These are phyloP conservation scores for Gobionotothen gibberifrons DNA, from an alignment of 2,797 vertebrate genomes.

Conservation along the genomic window DNA sequence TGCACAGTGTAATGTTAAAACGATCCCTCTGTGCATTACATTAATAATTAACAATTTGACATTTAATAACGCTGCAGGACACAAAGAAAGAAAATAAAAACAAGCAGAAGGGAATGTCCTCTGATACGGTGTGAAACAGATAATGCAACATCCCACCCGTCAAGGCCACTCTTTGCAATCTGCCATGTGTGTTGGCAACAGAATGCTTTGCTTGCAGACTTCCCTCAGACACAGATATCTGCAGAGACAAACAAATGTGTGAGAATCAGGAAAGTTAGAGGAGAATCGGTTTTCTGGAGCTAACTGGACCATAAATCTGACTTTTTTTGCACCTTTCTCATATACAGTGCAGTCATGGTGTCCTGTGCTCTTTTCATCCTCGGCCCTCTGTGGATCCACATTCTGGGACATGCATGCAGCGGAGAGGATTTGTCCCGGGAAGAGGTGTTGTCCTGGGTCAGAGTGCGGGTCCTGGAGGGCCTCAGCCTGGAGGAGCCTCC, in stretches of 20 bases:
- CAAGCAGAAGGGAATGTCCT: not conserved
- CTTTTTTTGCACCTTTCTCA: not conserved
- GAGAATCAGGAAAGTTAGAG: conserved; percentile 18
- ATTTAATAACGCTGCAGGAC: not conserved
- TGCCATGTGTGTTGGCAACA: conserved; percentile 33
- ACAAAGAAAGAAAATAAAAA: not conserved
- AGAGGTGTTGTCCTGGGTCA: conserved; percentile 76
- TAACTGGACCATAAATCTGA: not conserved
- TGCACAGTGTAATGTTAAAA: not conserved
- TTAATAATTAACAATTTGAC: not conserved
- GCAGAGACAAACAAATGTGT: conserved; percentile 43
- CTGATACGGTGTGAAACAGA: conserved; percentile 32
- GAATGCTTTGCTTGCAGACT: conserved; percentile 24
- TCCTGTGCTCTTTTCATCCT: conserved; percentile 54
- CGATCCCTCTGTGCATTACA: not conserved
- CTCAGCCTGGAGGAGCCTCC: conserved; percentile 76
- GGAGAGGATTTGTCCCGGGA: conserved; percentile 66
- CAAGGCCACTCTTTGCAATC: conserved; percentile 66
- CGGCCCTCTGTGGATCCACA: conserved; percentile 50
- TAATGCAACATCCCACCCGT: conserved; percentile 28
- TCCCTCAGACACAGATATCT: conserved; percentile 41
- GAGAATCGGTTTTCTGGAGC: conserved; percentile 1
- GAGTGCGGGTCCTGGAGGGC: conserved; percentile 69
- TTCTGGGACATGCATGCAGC: conserved; percentile 47
- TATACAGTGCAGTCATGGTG: conserved; percentile 33